phyloP scores from a whole-genome alignment of 2,797 vertebrate genomes.

The Erithacus rubecula region DNA sequence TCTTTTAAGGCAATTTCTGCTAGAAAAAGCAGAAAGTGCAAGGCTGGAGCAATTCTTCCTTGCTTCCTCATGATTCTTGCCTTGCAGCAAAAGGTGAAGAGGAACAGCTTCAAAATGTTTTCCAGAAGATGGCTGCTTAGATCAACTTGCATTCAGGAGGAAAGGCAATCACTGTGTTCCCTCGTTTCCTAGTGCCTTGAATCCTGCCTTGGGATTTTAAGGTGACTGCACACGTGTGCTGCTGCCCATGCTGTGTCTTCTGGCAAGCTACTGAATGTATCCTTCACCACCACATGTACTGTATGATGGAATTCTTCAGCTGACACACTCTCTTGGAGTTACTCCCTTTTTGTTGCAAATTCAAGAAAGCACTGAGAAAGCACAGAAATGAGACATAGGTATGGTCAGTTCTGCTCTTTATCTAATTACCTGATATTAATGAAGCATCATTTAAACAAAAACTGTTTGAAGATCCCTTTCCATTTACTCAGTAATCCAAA shows the following conservation, averaged over 20 bases:
- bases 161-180: not conserved
- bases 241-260: not conserved
- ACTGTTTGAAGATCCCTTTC: not conserved
- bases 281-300: not conserved
- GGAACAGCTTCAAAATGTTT: not conserved
- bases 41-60: not conserved
- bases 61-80: not conserved
- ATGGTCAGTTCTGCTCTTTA: not conserved
- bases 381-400: not conserved
- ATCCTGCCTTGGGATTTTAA: not conserved
- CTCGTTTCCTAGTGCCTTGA: not conserved
- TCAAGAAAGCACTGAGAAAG: not conserved
- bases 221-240: accelerated
- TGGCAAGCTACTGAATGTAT: not conserved
- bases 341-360: not conserved
- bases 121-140: not conserved
- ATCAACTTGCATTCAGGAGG: not conserved
- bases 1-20: not conserved
- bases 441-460: not conserved
- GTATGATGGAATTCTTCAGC: not conserved
- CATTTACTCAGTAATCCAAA: not conserved
- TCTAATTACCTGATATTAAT: not conserved
- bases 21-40: not conserved
- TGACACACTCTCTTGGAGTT: not conserved
- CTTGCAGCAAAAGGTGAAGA: not conserved